phyloP scores from a whole-genome alignment of 2,888 invertebrate genomes.

The Temnothorax unifasciatus region DNA sequence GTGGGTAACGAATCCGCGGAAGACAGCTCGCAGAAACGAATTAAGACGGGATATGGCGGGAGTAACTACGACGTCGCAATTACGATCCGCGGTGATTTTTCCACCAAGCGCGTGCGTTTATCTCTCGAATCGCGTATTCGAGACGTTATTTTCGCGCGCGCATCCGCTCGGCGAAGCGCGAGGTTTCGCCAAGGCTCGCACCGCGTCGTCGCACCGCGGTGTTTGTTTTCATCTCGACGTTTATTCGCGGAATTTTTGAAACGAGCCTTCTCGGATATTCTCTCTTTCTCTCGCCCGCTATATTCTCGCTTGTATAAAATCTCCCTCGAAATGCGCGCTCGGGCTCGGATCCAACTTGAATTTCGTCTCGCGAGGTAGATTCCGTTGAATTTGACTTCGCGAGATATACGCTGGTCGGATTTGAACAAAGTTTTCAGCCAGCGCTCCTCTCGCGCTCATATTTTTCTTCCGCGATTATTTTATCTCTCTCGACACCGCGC shows the following conservation, averaged over 20 bases:
- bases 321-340: neutral
- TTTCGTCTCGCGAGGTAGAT: neutral
- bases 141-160: conserved; percentile 12
- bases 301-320: neutral
- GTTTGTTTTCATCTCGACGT: conserved; percentile 11
- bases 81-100: neutral
- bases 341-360: neutral
- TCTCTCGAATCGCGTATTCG: neutral
- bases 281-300: neutral
- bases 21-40: neutral
- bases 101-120: neutral
- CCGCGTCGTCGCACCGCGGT: neutral
- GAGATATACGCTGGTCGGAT: neutral
- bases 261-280: neutral
- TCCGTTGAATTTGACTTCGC: neutral
- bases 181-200: neutral
- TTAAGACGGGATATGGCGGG: neutral
- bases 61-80: neutral
- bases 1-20: neutral
- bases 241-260: conserved; percentile 24
- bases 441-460: neutral
- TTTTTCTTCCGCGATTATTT: neutral
- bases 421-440: neutral
- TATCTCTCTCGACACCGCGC: no score
- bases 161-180: neutral